These are phyloP conservation scores for Lepidocolaptes lacrymiger DNA, from an alignment of 2,797 vertebrate species.

Conservation along the genomic window DNA sequence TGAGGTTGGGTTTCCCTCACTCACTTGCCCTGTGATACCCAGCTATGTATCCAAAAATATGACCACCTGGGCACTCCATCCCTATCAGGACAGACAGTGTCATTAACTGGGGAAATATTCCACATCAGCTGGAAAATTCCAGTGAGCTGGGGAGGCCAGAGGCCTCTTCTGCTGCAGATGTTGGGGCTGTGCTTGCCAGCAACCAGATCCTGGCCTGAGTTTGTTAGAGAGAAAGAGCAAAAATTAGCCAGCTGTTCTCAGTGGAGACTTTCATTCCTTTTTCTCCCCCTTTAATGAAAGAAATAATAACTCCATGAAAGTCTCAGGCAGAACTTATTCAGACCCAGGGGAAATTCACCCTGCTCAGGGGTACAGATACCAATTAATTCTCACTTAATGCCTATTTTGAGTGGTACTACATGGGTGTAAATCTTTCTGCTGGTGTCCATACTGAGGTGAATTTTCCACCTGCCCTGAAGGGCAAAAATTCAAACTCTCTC, in stretches of 20 bases:
- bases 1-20: background rate
- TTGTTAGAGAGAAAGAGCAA: conserved; percentile 45
- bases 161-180: conserved; percentile 65
- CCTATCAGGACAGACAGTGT: background rate
- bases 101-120: background rate
- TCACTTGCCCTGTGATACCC: background rate
- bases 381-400: conserved; percentile 45
- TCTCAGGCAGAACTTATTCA: background rate
- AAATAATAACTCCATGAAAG: conserved; percentile 24
- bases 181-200: conserved; percentile 60
- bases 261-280: conserved; percentile 27
- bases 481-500: background rate
- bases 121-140: conserved; percentile 47
- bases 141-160: background rate
- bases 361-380: background rate
- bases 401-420: background rate
- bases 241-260: conserved; percentile 63
- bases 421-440: background rate
- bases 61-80: background rate
- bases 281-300: conserved; percentile 22
- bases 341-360: conserved; percentile 28
- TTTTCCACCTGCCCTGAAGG: background rate
- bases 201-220: conserved; percentile 7
- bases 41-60: background rate
- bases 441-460: background rate